These are phyloP conservation scores for Ligdia adustata DNA, from an alignment of 2,888 invertebrate genomes.

Conservation along the genomic window DNA sequence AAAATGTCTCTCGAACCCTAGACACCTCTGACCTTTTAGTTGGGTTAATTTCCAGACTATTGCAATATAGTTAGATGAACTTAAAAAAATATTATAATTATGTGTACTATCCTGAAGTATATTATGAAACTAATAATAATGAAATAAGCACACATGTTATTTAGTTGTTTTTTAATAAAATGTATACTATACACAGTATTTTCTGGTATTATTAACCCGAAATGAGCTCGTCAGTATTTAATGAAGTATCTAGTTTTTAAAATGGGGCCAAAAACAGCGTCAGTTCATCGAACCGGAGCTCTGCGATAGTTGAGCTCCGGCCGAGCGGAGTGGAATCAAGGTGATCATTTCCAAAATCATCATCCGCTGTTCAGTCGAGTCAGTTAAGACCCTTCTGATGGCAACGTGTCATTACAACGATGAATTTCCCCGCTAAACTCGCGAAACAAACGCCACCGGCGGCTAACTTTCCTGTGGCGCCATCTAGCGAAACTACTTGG, in stretches of 20 bases:
- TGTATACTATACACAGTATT: no score
- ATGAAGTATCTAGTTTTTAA: not conserved
- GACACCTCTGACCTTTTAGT: no score
- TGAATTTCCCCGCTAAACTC: not conserved
- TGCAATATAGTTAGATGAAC: no score
- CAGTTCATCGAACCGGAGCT: constrained; percentile 56
- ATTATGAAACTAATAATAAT: no score
- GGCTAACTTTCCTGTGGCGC: constrained; percentile 24
- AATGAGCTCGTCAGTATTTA: no score
- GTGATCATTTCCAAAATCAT: constrained; percentile 66
- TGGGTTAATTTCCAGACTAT: no score
- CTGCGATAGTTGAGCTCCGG: constrained; percentile 68
- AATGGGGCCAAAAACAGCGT: constrained; percentile 63
- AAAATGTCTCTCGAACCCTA: no score
- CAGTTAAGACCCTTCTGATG: constrained; percentile 76
- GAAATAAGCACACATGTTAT: no score
- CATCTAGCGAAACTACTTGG: constrained; percentile 22
- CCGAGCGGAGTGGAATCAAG: constrained; percentile 64
- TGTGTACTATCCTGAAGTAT: no score
- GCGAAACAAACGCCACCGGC: constrained; percentile 19
- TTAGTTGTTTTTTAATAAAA: no score
- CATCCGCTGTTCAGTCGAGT: constrained; percentile 82
- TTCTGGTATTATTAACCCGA: no score
- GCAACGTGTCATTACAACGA: constrained; percentile 27
- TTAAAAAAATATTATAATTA: no score